These are phyloP conservation scores for Clarias fuscus DNA, from an alignment of 2,797 vertebrate genomes.

Conservation along the genomic window DNA sequence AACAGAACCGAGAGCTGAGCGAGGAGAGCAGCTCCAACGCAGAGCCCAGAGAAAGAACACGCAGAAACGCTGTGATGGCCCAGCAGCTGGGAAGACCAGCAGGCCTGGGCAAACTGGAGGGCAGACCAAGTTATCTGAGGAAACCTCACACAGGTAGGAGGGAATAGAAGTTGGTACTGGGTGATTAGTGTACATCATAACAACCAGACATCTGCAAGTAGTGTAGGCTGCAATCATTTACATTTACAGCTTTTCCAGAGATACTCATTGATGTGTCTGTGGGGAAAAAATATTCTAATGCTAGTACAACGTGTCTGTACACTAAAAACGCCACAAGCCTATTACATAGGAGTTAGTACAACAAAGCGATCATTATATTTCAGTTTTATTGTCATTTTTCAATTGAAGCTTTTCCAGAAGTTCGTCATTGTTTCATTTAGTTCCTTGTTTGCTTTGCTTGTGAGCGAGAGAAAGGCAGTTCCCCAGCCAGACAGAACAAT, in stretches of 20 bases:
- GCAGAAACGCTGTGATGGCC: conserved; percentile 63
- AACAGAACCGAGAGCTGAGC: conserved; percentile 61
- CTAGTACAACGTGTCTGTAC: background rate
- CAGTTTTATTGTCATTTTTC: background rate
- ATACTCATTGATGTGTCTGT: background rate
- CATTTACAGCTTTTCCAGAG: background rate
- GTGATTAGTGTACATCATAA: no score
- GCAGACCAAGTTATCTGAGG: conserved; percentile 73
- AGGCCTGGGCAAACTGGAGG: conserved; percentile 72
- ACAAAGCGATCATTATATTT: background rate
- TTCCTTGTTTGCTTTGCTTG: conserved; percentile 17
- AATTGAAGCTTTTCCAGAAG: background rate
- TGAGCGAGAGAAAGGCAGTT: background rate
- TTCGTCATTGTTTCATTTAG: conserved; percentile 20
- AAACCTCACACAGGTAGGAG: conserved; percentile 78
- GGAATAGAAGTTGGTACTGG: background rate
- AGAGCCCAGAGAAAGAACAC: conserved; percentile 67
- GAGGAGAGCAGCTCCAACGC: conserved; percentile 72
- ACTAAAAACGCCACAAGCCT: background rate
- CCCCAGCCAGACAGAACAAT: background rate
- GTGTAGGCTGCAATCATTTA: background rate
- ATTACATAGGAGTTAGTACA: background rate
- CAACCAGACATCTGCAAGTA: background rate
- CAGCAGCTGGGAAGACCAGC: conserved; percentile 68
- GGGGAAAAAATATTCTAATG: background rate